Evolutionary conservation across 1,140 invertebrate species (phyloP).

Genomic region (Macrostomum lignano): DNA sequence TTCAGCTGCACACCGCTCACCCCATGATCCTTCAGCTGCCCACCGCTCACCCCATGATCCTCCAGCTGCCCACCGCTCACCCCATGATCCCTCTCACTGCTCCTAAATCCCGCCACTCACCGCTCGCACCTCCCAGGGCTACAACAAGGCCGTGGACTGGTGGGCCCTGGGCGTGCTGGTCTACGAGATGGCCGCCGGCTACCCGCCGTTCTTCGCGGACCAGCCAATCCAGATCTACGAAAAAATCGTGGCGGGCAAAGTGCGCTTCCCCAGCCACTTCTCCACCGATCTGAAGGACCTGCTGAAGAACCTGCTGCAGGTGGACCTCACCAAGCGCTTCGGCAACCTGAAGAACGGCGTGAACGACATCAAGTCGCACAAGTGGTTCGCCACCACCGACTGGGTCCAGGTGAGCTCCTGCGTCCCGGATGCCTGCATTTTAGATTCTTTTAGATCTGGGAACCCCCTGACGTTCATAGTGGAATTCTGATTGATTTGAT

Average conservation of each 20-base stretch:
- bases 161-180: constrained; percentile 31
- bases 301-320: constrained; percentile 75
- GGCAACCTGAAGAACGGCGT: constrained; percentile 95
- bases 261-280: constrained; percentile 34
- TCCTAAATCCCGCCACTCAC: too few relatives aligned
- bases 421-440: constrained; percentile 43
- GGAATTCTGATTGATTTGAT: too few relatives aligned
- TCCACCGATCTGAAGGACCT: constrained; percentile 28
- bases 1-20: too few relatives aligned
- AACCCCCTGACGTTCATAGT: neutral
- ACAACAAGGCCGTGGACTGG: constrained; percentile 7
- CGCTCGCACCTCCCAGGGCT: constrained; percentile 7
- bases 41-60: too few relatives aligned
- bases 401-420: constrained; percentile 99
- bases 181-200: constrained; percentile 28
- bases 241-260: constrained; percentile 9
- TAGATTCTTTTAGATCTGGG: constrained; percentile 5
- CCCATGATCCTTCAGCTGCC: too few relatives aligned
- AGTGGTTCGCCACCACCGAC: constrained; percentile 89
- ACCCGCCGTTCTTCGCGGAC: constrained; percentile 37
- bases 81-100: too few relatives aligned
- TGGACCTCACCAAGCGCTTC: constrained; percentile 88
- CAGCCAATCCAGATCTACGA: constrained; percentile 11
- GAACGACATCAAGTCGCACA: constrained; percentile 94
- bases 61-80: too few relatives aligned